Base-by-base conservation (phyloP, 2,888 invertebrate genomes). In the Oligia strigilis region DNA sequence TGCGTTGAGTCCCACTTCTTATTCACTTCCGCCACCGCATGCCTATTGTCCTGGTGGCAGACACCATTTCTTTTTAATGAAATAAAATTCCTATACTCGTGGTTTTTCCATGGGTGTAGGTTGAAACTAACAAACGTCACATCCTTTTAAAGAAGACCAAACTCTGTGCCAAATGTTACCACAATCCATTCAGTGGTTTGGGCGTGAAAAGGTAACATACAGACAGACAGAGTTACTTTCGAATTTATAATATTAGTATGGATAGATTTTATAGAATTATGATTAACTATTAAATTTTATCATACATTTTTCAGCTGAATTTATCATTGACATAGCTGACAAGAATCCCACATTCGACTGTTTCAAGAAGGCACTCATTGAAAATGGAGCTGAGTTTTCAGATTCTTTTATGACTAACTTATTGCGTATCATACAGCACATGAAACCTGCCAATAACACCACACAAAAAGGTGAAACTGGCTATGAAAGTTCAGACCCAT, bases 341-440 rank as follows among this genome's bases (percentile, higher is more conserved):
- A 98, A 98, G 93, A 98, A 99, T 95, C 98, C 98, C 77, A 98
- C 98, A 0, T 98, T 99, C 91, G 99, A 99, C 3, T 96, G 97
- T 6, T 99, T 99, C 94, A 99, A 99, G 92, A 98, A 98, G 89
- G 98, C 98, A 0, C 97, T 99, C 9, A 93, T 98, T 0, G 98
- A 99, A 94, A 99, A 99, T 98, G 99, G 99, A 60, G 99, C 99
- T 0, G 99, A 99, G 95, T 99, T 99, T 95, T 98, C 99, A 0
- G 99, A 99, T 93, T 99, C 99, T 0, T 98, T 99, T 90, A 98
- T 99, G 89, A 98, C 99, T 3, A 99, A 99, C 95, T 97, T 99
- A 60, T 97, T 99, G 52, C 98, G 99, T 78, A 98, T 99, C 75
- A 99, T 99, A 84, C 99, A 99, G 91, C 99, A 99, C 91, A 99